Evolutionary conservation across 2,113 vertebrate species (phyloP).

Genomic region (Coregonus clupeaformis): DNA sequence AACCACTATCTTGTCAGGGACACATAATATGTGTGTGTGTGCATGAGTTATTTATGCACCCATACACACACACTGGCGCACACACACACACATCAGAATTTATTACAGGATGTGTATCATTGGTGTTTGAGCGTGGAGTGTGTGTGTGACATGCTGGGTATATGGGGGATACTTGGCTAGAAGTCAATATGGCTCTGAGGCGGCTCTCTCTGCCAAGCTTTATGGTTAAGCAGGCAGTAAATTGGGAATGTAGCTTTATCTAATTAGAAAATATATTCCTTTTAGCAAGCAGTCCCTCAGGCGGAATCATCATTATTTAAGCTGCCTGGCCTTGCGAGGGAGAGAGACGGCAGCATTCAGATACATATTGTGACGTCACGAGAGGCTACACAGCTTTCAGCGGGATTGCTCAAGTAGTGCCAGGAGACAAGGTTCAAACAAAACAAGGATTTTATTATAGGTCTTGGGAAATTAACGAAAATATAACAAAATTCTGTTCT

Average conservation of each 20-base stretch:
- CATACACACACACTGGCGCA: no score
- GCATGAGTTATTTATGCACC: no score
- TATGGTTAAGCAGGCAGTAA: slow-evolving; percentile 76
- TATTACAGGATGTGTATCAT: no score
- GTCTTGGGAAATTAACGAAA: no score
- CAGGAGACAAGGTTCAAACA: no score
- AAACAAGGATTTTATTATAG: no score
- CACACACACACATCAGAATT: no score
- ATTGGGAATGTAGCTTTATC: slow-evolving; percentile 75
- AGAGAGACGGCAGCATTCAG: slow-evolving; percentile 51
- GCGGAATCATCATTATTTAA: slow-evolving; percentile 76
- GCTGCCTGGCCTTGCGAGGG: slow-evolving; percentile 61
- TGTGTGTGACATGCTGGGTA: background rate
- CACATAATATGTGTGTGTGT: no score
- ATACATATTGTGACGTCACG: no score
- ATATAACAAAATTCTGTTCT: no score
- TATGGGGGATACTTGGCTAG: slow-evolving; percentile 64
- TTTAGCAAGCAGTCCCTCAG: slow-evolving; percentile 66
- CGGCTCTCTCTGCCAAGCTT: slow-evolving; percentile 64
- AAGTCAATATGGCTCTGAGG: slow-evolving; percentile 64
- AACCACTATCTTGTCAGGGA: background rate
- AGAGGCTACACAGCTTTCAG: no score
- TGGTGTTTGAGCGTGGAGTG: background rate
- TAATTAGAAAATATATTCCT: slow-evolving; percentile 77
- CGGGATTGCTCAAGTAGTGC: no score